Evolutionary conservation across 2,888 invertebrate species (phyloP), one percentile per base, ranked within the genome.

Genomic region (Erebia palarica): DNA sequence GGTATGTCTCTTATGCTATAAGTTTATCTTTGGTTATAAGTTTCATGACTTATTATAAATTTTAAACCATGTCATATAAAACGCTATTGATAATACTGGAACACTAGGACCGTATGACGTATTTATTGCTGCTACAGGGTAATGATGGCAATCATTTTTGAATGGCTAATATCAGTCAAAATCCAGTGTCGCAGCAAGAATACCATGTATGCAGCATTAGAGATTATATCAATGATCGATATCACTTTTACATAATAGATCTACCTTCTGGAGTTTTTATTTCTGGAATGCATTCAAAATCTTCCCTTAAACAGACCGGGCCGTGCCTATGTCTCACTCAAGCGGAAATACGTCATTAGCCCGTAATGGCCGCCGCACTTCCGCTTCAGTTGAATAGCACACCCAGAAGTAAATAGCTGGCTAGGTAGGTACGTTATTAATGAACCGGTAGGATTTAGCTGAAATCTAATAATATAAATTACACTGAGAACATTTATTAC

Each of bases 291-390:
- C 42, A 60, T 44, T 60, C 42, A 42, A 16, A 58, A 57, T 66
- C 42, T 57, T 58, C 14, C 44, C 57, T 14, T 55, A 58, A 58
- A 65, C 57, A 51, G 57, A 11, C 65, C 16, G 42, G 36, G 65
- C 57, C 47, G 14, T 63, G 65, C 65, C 68, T 58, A 53, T 51
- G 61, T 66, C 64, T 64, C 51, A 61, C 64, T 64, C 51, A 61
- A 70, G 69, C 83, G 88, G 87, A 87, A 81, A 81, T 82, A 84
- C 83, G 84, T 86, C 86, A 86, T 87, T 86, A 87, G 80, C 80
- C 73, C 75, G 78, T 81, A 83, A 84, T 82, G 81, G 80, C 77
- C 76, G 74, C 75, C 75, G 72, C 70, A 73, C 75, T 75, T 77
- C 76, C 78, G 76, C 68, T 67, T 68, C 73, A 53, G 68, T 68